Base-by-base conservation (phyloP, 1,140 invertebrate genomes). In the Pemphigus obesinymphae region DNA sequence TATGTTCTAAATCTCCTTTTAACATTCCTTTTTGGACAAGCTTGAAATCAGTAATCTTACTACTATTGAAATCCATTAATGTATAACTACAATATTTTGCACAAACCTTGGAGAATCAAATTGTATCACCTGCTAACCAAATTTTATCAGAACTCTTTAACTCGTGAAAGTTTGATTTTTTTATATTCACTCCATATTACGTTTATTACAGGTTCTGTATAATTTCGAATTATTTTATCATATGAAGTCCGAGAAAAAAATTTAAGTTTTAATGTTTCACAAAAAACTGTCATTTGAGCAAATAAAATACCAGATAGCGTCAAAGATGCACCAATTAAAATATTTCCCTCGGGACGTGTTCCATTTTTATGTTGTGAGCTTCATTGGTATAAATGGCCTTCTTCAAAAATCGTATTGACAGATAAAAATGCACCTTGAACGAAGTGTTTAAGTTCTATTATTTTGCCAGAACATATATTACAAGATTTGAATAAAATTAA, bases 71-170 rank as follows among this genome's bases (percentile, higher is more conserved):
- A 29, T 75, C 72, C 72, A 75, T 75, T 29, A 48, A n/a, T 29
- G 20, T 23, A 31, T 75, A 75, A 13, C 8, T 75, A n/a, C 31
- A 29, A 50, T 75, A 75, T 75, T 75, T 75, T 40, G 43, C 6
- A 17, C 8, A 29, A 75, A 75, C n/a, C 72, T 43, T 10, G 72
- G 72, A 17, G 72, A 75, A 50, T 75, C 72, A 75, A 45, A 75
- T 75, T 75, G 40, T 26, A 75, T 75, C 72, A 23, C 43, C 72
- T n/a, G 72, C 72, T 20, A 75, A 50, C 72, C 45, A 68, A 68
- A 68, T 68, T 37, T 34, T 40, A 20, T 45, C 43, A 40, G 37
- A 20, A 45, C 20, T 45, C 23, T 55, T 55, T 3, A 17, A 20
- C 17, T 50, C 48, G 5, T 3, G 48, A 50, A 50, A 50, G 17